These are phyloP conservation scores for Graphium colonna DNA, from an alignment of 2,888 invertebrate species.

Conservation along the genomic window DNA sequence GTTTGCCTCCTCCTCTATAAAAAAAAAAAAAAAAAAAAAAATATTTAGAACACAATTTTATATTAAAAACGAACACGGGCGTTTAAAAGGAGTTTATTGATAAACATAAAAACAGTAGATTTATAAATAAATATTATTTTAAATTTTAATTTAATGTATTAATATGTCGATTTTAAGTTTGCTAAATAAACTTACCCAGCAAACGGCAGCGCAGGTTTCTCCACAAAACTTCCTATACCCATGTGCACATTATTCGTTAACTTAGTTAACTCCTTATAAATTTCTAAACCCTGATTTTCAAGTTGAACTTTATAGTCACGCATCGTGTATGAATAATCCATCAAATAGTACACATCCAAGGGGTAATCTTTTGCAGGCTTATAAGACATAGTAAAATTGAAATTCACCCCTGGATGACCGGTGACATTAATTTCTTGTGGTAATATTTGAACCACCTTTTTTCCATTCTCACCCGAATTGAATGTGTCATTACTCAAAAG, in stretches of 20 bases:
- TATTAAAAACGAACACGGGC: too few species aligned
- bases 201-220: conserved; percentile 78
- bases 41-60: too few species aligned
- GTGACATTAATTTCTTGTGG: conserved; percentile 77
- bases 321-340: conserved; percentile 90
- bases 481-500: conserved; percentile 27
- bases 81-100: too few species aligned
- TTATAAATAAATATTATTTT: too few species aligned
- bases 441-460: conserved; percentile 62
- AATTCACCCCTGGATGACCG: conserved; percentile 44
- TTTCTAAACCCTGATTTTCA: conserved; percentile 68
- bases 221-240: conserved; percentile 85
- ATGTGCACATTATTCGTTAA: conserved; percentile 83
- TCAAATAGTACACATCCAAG: conserved; percentile 89
- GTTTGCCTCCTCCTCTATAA: too few species aligned
- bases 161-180: too few species aligned
- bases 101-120: too few species aligned
- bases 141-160: too few species aligned
- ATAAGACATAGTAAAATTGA: conserved; percentile 69
- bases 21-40: too few species aligned
- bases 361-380: conserved; percentile 87
- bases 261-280: conserved; percentile 73
- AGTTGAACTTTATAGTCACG: conserved; percentile 69
- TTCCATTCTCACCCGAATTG: conserved; percentile 21
- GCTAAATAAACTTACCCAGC: conserved; percentile 60